Percentiles rank a stretch among this genome's conserved stretches.
These are phyloP conservation scores for Latrodectus geometricus DNA, from an alignment of 1,140 invertebrate species.

Conservation along the genomic window DNA sequence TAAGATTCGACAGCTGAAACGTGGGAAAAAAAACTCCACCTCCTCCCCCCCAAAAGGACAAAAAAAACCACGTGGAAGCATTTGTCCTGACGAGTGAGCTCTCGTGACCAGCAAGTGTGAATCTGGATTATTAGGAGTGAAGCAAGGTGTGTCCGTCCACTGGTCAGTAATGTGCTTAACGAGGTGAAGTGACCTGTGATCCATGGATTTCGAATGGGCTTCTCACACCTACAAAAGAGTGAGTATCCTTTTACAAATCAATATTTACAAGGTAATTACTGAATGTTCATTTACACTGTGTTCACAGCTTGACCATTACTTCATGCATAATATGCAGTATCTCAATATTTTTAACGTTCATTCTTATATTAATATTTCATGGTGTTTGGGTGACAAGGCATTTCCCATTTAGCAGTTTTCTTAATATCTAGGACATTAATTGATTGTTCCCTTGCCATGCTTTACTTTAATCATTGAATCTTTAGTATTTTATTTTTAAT, in stretches of 20 bases:
- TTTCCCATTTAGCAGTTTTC: too few species aligned
- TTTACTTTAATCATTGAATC: too few species aligned
- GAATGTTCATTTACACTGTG: too few species aligned
- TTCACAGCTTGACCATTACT: too few species aligned
- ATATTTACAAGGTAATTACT: too few species aligned
- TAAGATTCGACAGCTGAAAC: neutral
- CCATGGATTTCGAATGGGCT: conserved; percentile 43
- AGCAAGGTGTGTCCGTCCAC: conserved; percentile 51
- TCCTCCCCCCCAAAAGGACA: neutral
- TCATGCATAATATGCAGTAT: too few species aligned
- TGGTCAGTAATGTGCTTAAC: conserved; percentile 43
- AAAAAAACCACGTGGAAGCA: neutral
- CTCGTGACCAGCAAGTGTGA: conserved; percentile 28
- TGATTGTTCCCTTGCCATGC: too few species aligned
- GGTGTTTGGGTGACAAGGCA: too few species aligned
- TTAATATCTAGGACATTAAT: too few species aligned
- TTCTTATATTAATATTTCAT: too few species aligned
- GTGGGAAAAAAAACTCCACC: neutral
- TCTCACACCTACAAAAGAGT: conserved; percentile 20
- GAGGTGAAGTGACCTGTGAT: conserved; percentile 53
- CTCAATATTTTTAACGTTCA: too few species aligned
- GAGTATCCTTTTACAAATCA: neutral
- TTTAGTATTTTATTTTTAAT: too few species aligned
- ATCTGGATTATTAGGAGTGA: conserved; percentile 44
- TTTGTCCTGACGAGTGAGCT: neutral